A percentile compares a stretch with the other conserved stretches of the same genome.
phyloP scores from a whole-genome alignment of 1,140 invertebrate genomes.

The Eumeta japonica region DNA sequence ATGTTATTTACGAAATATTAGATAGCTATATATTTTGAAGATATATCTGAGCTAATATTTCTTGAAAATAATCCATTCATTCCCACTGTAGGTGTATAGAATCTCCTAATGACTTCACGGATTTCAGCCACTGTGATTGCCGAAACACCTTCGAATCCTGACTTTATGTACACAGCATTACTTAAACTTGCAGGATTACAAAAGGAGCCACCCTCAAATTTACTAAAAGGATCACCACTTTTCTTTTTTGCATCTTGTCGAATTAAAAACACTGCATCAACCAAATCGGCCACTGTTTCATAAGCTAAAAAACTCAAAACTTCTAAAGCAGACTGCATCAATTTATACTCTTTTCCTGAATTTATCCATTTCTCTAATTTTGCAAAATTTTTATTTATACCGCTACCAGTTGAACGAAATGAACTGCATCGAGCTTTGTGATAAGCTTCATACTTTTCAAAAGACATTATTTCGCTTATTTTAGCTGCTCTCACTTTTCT shows the following conservation, averaged over 20 bases:
- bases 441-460: conserved; percentile 58
- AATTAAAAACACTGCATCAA: conserved; percentile 66
- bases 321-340: conserved; percentile 57
- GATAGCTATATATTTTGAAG: conserved; percentile 33
- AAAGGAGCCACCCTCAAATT: conserved; percentile 55
- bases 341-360: conserved; percentile 48
- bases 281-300: conserved; percentile 70
- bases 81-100: conserved; percentile 47
- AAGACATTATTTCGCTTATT: conserved; percentile 53
- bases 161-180: conserved; percentile 56
- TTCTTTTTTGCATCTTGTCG: conserved; percentile 61
- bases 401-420: conserved; percentile 33
- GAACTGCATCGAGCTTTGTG: conserved; percentile 50
- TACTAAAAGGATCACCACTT: conserved; percentile 58
- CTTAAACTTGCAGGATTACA: conserved; percentile 51
- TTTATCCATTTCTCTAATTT: conserved; percentile 57
- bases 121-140: conserved; percentile 59
- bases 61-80: conserved; percentile 49
- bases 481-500: conserved; percentile 55
- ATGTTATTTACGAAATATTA: too few relatives aligned
- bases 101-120: conserved; percentile 55
- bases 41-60: conserved; percentile 40
- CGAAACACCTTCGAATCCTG: conserved; percentile 52
- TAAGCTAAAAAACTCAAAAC: conserved; percentile 69
- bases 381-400: conserved; percentile 34